Conservation (phyloP, 53 echinoderm and acorn worm species). For the Crossaster papposus region DNA sequence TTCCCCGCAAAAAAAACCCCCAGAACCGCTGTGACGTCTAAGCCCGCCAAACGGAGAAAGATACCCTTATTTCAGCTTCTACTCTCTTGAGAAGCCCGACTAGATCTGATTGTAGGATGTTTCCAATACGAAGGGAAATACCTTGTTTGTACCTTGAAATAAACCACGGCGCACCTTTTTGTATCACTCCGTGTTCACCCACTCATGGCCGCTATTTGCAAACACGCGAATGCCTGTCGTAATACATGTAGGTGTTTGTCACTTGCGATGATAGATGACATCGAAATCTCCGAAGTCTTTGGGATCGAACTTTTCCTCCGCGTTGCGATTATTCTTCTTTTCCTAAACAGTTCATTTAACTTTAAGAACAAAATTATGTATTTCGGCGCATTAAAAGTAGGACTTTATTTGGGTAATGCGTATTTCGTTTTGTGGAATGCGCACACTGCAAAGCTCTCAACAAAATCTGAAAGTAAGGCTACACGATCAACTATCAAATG, state of each 20-base stretch:
- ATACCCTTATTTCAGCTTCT: background rate
- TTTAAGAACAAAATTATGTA: background rate
- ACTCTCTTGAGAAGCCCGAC: background rate
- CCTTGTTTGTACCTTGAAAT: conserved; percentile 23
- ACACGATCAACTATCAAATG: too few relatives aligned
- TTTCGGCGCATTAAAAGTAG: background rate
- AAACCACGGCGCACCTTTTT: conserved; percentile 24
- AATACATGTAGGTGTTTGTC: background rate
- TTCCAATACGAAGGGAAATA: conserved; percentile 22
- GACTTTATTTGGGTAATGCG: background rate
- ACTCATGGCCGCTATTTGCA: background rate
- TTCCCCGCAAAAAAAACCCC: background rate
- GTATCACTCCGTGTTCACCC: background rate
- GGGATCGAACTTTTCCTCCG: background rate
- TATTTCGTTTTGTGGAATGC: background rate
- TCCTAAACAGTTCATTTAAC: background rate
- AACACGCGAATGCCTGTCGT: background rate
- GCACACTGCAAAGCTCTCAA: background rate
- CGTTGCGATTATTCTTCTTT: background rate
- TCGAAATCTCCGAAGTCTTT: background rate
- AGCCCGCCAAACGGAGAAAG: background rate
- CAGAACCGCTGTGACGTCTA: background rate
- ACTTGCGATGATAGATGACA: background rate
- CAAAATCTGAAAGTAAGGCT: background rate
- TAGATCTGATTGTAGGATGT: background rate